These are phyloP conservation scores for Bergia puertoricense DNA, from an alignment of 92 coral and sea anemone genomes.

Conservation along the genomic window DNA sequence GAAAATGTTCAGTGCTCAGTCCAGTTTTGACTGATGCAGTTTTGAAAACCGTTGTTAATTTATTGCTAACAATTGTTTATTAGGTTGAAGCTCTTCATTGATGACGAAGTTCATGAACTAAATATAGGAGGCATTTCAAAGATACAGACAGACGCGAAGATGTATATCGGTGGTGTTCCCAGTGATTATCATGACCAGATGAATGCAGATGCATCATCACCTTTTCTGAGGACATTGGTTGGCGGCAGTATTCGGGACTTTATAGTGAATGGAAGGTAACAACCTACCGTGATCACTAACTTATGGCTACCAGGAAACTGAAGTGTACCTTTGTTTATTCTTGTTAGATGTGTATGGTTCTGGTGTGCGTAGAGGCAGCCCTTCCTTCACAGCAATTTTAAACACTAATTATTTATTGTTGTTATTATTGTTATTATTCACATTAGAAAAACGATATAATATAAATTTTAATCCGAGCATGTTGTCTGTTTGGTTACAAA, in stretches of 20 bases:
- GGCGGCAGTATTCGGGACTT: slow-evolving; percentile 5
- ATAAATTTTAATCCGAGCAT: no score
- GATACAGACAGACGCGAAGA: not conserved
- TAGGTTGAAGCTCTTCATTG: not conserved
- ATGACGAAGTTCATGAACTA: not conserved
- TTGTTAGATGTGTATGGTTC: not conserved
- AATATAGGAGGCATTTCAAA: not conserved
- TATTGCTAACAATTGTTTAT: not conserved
- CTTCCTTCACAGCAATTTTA: no score
- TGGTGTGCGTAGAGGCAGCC: not conserved
- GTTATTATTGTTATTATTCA: no score
- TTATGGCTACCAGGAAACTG: not conserved
- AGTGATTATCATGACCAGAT: not conserved
- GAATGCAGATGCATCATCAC: not conserved
- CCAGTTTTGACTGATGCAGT: not conserved
- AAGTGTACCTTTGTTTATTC: not conserved
- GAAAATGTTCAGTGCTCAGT: no score
- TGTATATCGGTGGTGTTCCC: slow-evolving; percentile 7
- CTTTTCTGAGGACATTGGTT: not conserved
- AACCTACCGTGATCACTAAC: not conserved
- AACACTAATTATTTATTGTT: no score
- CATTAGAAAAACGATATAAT: no score
- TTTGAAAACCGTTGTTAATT: not conserved
- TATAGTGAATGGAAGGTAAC: not conserved
- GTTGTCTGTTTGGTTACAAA: no score